Percentiles rank a stretch among this genome's conserved stretches.
Conservation (phyloP, 1,140 invertebrate genomes). For the Tachypleus tridentatus region DNA sequence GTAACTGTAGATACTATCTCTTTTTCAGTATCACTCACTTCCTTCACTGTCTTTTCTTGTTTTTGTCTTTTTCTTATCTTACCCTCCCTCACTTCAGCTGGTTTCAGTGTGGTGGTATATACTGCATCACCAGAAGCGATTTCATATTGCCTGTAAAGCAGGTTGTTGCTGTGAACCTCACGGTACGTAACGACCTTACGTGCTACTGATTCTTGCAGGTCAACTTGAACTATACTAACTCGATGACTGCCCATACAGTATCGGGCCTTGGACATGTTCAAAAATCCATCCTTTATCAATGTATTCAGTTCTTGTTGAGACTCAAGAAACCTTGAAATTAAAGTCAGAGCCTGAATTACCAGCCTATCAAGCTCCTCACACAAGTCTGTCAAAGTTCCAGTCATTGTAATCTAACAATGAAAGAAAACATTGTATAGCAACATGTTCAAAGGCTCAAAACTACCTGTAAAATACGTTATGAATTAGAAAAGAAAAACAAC, state of each 20-base stretch:
- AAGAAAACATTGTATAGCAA: too few relatives aligned
- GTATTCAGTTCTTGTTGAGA: conserved; percentile 7
- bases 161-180: too few relatives aligned
- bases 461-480: too few relatives aligned
- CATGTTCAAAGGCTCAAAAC: too few relatives aligned
- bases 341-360: too few relatives aligned
- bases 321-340: too few relatives aligned
- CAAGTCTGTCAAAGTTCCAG: too few relatives aligned
- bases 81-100: background rate
- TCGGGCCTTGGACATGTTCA: conserved; percentile 18
- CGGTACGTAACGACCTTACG: background rate
- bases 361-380: too few relatives aligned
- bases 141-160: background rate
- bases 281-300: conserved; percentile 16
- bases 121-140: background rate
- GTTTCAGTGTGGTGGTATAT: conserved; percentile 1
- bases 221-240: conserved; percentile 16
- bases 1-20: background rate
- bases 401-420: too few relatives aligned
- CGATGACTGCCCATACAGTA: conserved; percentile 17
- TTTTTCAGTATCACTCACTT: background rate
- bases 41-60: background rate
- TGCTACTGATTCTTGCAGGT: conserved; percentile 2
- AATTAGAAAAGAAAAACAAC: too few relatives aligned
- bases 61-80: too few relatives aligned